These are phyloP conservation scores for Slavum lentiscoides DNA, from an alignment of 2,888 invertebrate genomes.

Conservation along the genomic window DNA sequence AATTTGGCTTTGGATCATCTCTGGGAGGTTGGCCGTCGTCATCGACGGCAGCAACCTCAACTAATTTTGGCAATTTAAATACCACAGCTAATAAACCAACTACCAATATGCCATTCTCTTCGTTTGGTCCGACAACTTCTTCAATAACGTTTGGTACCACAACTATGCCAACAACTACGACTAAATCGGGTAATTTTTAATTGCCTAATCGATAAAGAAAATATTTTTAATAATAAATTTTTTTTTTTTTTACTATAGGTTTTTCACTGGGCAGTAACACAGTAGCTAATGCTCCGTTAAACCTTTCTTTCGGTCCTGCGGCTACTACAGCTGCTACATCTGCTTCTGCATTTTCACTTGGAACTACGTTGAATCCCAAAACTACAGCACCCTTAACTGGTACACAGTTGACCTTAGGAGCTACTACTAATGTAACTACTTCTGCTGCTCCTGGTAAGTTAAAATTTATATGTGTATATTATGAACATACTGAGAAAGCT, in stretches of 20 bases:
- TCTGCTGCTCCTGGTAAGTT: conserved; percentile 25
- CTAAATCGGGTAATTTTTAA: conserved; percentile 32
- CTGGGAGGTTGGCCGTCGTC: conserved; percentile 19
- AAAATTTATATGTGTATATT: neutral
- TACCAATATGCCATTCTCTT: conserved; percentile 5
- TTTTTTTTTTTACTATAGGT: neutral
- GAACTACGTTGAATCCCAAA: conserved; percentile 26
- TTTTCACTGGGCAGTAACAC: conserved; percentile 31
- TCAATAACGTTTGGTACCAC: conserved; percentile 36
- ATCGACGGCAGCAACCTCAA: conserved; percentile 1
- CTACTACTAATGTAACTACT: conserved; percentile 17
- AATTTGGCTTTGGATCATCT: conserved; percentile 44
- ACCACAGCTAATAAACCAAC: conserved; percentile 8
- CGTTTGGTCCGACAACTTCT: conserved; percentile 19
- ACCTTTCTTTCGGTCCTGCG: conserved; percentile 32
- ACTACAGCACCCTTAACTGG: conserved; percentile 9
- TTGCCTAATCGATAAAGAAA: neutral
- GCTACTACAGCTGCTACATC: conserved; percentile 14
- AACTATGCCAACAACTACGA: conserved; percentile 20
- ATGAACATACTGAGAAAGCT: neutral
- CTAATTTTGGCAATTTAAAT: conserved; percentile 32
- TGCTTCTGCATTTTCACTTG: conserved; percentile 39
- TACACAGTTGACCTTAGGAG: conserved; percentile 37
- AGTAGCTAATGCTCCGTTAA: conserved; percentile 40
- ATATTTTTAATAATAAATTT: neutral